Conservation (phyloP, 2,797 vertebrate genomes). For the Sebastes variabilis region DNA sequence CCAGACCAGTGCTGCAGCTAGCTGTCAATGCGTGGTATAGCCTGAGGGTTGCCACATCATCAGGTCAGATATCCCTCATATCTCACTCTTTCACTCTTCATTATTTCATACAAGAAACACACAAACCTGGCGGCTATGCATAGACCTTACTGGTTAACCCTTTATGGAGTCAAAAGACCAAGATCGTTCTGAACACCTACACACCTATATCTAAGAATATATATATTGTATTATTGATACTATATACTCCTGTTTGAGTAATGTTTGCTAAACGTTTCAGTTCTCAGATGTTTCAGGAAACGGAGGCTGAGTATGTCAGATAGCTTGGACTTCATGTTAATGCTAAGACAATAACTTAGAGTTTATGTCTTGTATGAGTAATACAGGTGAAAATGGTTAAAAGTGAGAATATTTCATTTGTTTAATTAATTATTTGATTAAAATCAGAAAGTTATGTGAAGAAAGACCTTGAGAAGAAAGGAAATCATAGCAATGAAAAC, state of each 20-base stretch:
- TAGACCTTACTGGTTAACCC: not conserved
- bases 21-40: not conserved
- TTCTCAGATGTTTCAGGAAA: no score
- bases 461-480: not conserved
- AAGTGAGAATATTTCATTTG: not conserved
- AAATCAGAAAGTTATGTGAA: not conserved
- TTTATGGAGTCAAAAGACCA: not conserved
- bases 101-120: not conserved
- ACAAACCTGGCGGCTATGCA: not conserved
- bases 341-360: not conserved
- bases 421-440: not conserved
- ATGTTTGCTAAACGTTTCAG: not conserved
- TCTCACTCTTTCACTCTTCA: not conserved
- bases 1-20: not conserved
- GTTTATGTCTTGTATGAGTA: not conserved
- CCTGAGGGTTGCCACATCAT: slow-evolving; percentile 1
- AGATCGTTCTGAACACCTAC: not conserved
- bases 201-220: not conserved
- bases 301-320: not conserved
- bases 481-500: not conserved
- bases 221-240: not conserved
- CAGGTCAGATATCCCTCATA: not conserved
- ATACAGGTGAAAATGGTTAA: not conserved
- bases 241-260: not conserved
- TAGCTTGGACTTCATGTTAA: not conserved